These are phyloP conservation scores for Stenopsyche tienmushanensis DNA, from an alignment of 1,140 invertebrate species.

Conservation along the genomic window DNA sequence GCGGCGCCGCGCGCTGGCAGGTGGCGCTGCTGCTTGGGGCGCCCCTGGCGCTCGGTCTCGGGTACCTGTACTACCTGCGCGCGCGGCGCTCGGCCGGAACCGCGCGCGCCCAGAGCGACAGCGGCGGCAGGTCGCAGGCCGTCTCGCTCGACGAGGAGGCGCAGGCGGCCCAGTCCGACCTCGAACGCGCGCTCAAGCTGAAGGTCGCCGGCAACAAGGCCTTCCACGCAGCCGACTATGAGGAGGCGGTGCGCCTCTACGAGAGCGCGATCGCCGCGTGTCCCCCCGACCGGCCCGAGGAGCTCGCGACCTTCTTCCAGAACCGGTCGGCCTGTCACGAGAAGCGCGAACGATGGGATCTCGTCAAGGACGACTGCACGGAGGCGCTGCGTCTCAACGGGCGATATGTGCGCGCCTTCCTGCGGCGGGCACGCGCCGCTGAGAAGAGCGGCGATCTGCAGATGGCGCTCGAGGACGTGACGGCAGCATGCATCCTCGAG, in stretches of 20 bases:
- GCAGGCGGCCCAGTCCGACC: constrained; percentile 55
- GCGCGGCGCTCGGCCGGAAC: constrained; percentile 20
- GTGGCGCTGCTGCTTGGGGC: constrained; percentile 76
- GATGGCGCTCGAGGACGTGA: constrained; percentile 86
- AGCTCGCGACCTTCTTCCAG: constrained; percentile 90
- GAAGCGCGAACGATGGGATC: constrained; percentile 82
- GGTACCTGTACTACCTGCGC: constrained; percentile 76
- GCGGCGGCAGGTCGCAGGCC: constrained; percentile 45
- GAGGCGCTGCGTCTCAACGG: constrained; percentile 83
- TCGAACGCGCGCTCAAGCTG: constrained; percentile 69
- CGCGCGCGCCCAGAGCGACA: constrained; percentile 49
- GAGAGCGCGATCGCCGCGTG: constrained; percentile 86
- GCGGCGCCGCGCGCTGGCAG: constrained; percentile 65
- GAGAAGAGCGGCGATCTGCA: constrained; percentile 77
- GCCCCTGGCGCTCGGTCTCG: constrained; percentile 77
- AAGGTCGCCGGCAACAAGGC: constrained; percentile 87
- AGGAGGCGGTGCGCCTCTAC: constrained; percentile 85
- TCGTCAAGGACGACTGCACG: constrained; percentile 84
- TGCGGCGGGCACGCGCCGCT: constrained; percentile 78
- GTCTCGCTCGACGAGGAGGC: constrained; percentile 52
- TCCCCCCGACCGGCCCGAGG: constrained; percentile 69
- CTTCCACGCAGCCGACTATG: constrained; percentile 84
- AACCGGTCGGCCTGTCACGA: constrained; percentile 95
- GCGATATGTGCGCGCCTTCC: constrained; percentile 86
- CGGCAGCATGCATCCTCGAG: constrained; percentile 88